phyloP scores from a whole-genome alignment of 2,797 vertebrate species.

The Chrosomus eos region DNA sequence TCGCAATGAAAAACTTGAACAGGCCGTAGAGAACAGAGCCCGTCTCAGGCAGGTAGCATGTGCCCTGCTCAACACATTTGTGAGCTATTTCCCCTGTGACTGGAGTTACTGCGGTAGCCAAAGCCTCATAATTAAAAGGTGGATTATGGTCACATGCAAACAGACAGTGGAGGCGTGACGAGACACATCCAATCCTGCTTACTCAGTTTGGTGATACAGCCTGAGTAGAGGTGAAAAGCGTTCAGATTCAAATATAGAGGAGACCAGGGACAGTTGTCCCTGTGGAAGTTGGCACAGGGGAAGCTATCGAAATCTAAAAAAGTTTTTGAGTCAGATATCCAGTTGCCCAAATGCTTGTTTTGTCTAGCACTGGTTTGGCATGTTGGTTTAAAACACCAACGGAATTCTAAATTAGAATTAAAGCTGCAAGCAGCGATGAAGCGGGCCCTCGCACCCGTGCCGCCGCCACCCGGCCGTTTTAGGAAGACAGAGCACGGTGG shows the following conservation, averaged over 20 bases:
- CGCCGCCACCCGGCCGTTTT: no score
- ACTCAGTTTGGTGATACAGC: constrained; percentile 8
- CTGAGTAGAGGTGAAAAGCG: background rate
- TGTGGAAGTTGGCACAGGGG: background rate
- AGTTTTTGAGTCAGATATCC: background rate
- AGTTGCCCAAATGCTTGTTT: background rate
- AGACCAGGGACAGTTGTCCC: background rate
- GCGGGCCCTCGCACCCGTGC: no score
- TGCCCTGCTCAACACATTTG: constrained; percentile 37
- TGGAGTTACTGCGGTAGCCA: constrained; percentile 72
- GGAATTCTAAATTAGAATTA: background rate
- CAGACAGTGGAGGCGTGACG: constrained; percentile 64
- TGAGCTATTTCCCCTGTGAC: constrained; percentile 64
- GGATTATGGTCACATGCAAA: constrained; percentile 68
- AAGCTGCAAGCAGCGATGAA: no score
- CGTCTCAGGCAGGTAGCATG: constrained; percentile 29
- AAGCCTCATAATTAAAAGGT: constrained; percentile 77
- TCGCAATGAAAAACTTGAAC: constrained; percentile 5
- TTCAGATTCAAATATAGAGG: background rate
- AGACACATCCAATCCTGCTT: constrained; percentile 51
- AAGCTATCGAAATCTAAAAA: background rate
- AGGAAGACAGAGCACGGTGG: no score
- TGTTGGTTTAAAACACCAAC: background rate
- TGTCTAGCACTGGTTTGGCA: background rate
- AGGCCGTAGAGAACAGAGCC: constrained; percentile 27